Conservation (phyloP, 1,140 invertebrate genomes). For the Parasteatoda tepidariorum region DNA sequence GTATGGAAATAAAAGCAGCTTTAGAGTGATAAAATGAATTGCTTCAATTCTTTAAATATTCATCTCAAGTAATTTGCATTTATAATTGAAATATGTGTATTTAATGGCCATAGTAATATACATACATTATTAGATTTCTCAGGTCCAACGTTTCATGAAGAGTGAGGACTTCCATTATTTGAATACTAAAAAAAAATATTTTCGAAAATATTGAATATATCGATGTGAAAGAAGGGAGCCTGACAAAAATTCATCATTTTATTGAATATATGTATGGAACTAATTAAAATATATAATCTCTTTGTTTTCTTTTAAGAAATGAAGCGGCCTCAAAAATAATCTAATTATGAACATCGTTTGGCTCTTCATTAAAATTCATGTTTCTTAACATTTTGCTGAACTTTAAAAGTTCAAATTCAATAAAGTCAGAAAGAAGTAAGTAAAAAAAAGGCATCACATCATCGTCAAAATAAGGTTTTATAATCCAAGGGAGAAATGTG, state of each 20-base stretch:
- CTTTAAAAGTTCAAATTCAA: constrained; percentile 47
- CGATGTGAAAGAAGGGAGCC: too few species aligned
- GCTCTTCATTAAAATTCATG: constrained; percentile 39
- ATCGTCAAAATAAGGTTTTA: constrained; percentile 49
- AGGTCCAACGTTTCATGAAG: too few species aligned
- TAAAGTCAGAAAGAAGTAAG: constrained; percentile 1
- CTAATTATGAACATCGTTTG: constrained; percentile 32
- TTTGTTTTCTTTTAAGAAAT: background rate
- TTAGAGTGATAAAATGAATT: too few species aligned
- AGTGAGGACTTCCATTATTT: too few species aligned
- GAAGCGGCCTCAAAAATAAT: constrained; percentile 3
- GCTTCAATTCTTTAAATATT: too few species aligned
- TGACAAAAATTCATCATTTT: background rate
- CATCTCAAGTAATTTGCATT: too few species aligned
- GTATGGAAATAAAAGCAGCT: too few species aligned
- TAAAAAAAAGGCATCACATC: constrained; percentile 7
- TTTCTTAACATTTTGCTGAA: background rate
- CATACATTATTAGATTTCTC: too few species aligned
- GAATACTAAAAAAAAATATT: too few species aligned
- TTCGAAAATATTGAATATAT: too few species aligned
- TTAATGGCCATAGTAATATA: too few species aligned
- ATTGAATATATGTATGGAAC: background rate
- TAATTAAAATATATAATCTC: background rate
- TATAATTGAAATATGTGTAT: too few species aligned
- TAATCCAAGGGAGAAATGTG: constrained; percentile 32